phyloP scores from a whole-genome alignment of 2,888 invertebrate species.

The Gibbula magus region DNA sequence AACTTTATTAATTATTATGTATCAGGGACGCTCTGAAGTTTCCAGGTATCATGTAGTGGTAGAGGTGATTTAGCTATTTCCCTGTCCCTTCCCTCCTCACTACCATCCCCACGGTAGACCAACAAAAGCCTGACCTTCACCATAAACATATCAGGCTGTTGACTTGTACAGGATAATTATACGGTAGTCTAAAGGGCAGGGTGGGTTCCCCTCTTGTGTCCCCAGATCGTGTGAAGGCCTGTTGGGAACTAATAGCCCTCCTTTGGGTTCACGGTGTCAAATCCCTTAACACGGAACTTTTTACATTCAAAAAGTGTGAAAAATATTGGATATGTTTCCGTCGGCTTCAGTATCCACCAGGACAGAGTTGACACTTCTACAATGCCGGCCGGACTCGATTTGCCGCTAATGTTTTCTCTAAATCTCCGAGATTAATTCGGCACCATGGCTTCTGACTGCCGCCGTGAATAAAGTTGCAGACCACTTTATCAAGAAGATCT shows the following conservation, averaged over 20 bases:
- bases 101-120: not conserved
- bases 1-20: too few relatives aligned
- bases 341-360: not conserved
- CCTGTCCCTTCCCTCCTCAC: too few relatives aligned
- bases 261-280: not conserved
- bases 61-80: too few relatives aligned
- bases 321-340: not conserved
- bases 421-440: constrained; percentile 13
- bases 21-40: too few relatives aligned
- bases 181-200: not conserved
- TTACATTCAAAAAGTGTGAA: not conserved
- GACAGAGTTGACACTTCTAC: not conserved
- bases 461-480: constrained; percentile 11
- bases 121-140: not conserved
- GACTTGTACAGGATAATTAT: not conserved
- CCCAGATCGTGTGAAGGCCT: not conserved
- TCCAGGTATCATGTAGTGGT: too few relatives aligned
- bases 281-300: not conserved
- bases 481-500: not conserved
- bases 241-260: not conserved
- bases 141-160: not conserved
- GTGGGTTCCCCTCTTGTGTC: not conserved
- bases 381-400: not conserved
- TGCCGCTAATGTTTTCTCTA: not conserved
- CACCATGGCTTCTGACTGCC: constrained; percentile 5